Conservation (phyloP, 2,888 invertebrate species). For the Drosophila glabriapex region DNA sequence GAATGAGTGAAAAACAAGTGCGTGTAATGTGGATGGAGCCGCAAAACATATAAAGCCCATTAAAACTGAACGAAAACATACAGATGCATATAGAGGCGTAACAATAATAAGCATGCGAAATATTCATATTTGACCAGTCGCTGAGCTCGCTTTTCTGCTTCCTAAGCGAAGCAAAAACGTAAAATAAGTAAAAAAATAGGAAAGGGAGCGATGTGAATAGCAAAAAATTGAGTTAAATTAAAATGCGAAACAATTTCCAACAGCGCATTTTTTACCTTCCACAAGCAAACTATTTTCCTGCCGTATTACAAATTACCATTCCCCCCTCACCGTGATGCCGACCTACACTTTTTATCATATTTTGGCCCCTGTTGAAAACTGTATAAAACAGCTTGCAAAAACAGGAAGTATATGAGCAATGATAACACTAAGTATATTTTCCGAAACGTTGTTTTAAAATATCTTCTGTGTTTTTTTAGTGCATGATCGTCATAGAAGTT, state of each 20-base stretch:
- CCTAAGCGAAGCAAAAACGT: slow-evolving; percentile 25
- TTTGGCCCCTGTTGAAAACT: slow-evolving; percentile 30
- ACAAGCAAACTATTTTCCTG: slow-evolving; percentile 52
- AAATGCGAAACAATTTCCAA: slow-evolving; percentile 56
- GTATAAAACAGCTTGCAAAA: background rate
- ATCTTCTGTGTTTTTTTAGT: background rate
- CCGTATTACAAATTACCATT: background rate
- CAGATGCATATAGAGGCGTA: slow-evolving; percentile 17
- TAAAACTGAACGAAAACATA: slow-evolving; percentile 41
- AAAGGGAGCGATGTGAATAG: slow-evolving; percentile 3
- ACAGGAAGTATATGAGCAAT: no score
- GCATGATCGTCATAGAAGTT: background rate
- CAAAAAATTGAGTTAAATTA: slow-evolving; percentile 55
- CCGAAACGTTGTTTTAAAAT: background rate
- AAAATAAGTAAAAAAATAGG: slow-evolving; percentile 30
- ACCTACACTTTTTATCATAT: background rate
- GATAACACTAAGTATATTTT: background rate
- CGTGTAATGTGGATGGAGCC: slow-evolving; percentile 11
- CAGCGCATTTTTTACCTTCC: slow-evolving; percentile 21
- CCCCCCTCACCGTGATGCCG: background rate
- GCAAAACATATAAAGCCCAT: slow-evolving; percentile 50
- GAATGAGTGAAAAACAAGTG: slow-evolving; percentile 20
- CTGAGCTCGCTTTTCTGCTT: slow-evolving; percentile 9
- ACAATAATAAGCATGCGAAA: slow-evolving; percentile 45
- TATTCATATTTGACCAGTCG: slow-evolving; percentile 33